Evolutionary conservation across 2,113 vertebrate species (phyloP).

Genomic region (Psephotus haematonotus): DNA sequence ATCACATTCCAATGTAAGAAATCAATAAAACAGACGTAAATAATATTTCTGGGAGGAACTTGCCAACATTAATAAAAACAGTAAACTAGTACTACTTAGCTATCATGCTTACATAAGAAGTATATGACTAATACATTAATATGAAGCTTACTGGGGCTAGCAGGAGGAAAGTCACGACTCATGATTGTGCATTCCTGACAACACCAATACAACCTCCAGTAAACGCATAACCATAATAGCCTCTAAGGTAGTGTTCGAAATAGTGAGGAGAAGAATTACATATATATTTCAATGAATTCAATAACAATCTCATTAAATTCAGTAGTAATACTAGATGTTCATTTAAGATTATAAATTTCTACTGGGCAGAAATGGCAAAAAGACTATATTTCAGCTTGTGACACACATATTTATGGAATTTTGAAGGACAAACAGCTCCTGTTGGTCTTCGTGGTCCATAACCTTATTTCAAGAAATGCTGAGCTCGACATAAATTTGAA

Average conservation of each 20-base stretch:
- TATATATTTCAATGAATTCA: not conserved
- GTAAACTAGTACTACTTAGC: not conserved
- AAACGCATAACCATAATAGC: not conserved
- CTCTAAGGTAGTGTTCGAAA: not conserved
- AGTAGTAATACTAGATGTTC: not conserved
- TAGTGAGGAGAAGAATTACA: not conserved
- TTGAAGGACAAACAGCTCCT: not conserved
- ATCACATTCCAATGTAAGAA: not conserved
- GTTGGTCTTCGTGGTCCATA: not conserved
- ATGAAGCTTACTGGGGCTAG: not conserved
- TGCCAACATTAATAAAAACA: not conserved
- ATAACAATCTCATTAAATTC: not conserved
- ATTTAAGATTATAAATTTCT: not conserved
- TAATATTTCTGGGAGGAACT: not conserved
- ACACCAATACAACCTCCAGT: not conserved
- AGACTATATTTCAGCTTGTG: not conserved
- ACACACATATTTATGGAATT: rapidly evolving
- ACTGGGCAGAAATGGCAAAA: not conserved
- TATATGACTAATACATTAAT: not conserved
- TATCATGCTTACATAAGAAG: not conserved
- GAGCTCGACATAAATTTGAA: not conserved
- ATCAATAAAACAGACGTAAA: not conserved
- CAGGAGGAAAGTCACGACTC: not conserved
- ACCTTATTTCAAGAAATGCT: not conserved
- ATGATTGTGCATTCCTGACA: not conserved